Percentiles rank a stretch among this genome's conserved stretches.
Conservation (phyloP, 1,140 invertebrate species). For the Zaprionus kolodkinae region DNA sequence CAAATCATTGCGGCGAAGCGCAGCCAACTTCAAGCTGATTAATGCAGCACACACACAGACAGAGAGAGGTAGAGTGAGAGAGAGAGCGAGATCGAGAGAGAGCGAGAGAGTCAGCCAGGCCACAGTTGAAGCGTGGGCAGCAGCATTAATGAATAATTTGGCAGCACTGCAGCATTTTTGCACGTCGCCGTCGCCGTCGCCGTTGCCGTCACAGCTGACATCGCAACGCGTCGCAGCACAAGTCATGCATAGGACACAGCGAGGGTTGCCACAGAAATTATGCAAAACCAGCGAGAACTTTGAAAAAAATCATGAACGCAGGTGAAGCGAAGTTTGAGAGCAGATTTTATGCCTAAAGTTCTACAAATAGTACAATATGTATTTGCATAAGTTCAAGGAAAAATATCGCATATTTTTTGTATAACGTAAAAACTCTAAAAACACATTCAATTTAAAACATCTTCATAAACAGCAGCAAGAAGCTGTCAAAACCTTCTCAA, state of each 20-base stretch:
- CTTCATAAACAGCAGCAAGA: neutral
- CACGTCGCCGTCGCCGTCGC: slow-evolving; percentile 36
- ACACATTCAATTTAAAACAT: too few species aligned
- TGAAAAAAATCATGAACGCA: too few species aligned
- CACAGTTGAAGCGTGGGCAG: slow-evolving; percentile 12
- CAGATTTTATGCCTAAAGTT: too few species aligned
- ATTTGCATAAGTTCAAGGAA: too few species aligned
- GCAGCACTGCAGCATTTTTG: slow-evolving; percentile 72
- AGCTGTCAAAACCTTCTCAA: neutral
- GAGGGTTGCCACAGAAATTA: neutral
- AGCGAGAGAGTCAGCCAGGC: neutral
- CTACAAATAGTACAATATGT: too few species aligned
- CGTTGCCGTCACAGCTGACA: slow-evolving; percentile 14
- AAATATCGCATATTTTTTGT: too few species aligned
- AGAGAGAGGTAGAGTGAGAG: slow-evolving; percentile 16
- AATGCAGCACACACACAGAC: slow-evolving; percentile 45
- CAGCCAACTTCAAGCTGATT: slow-evolving; percentile 56
- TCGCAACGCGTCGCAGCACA: slow-evolving; percentile 11
- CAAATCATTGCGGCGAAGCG: slow-evolving; percentile 28
- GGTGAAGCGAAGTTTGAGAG: too few species aligned
- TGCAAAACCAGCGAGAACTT: neutral
- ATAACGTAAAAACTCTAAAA: too few species aligned
- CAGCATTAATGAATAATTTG: slow-evolving; percentile 70
- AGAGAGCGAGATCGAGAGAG: neutral
- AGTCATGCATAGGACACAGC: neutral